Percentiles rank a stretch among this genome's conserved stretches.
Conservation (phyloP, 2,797 vertebrate species). For the Spinibarbus caldwelli region DNA sequence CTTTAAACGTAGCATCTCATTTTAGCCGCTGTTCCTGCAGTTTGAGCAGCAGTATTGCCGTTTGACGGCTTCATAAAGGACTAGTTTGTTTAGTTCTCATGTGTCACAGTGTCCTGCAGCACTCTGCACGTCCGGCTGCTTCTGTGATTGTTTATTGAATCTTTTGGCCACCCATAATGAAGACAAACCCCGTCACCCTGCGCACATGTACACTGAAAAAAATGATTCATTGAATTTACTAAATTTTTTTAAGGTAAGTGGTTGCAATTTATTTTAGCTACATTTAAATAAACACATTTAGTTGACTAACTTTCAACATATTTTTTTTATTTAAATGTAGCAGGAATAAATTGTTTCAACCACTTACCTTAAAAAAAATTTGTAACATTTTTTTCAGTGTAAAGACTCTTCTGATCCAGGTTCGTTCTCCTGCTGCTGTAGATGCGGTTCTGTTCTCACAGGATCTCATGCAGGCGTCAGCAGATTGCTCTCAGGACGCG, state of each 20-base stretch:
- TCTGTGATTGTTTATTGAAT: neutral
- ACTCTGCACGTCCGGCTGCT: neutral
- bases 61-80: neutral
- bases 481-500: neutral
- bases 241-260: too few species aligned
- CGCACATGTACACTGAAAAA: too few species aligned
- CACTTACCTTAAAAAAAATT: too few species aligned
- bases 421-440: neutral
- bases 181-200: neutral
- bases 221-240: too few species aligned
- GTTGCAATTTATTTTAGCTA: too few species aligned
- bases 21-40: neutral
- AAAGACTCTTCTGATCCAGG: neutral
- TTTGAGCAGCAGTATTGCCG: neutral
- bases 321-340: too few species aligned
- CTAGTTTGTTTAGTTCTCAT: neutral
- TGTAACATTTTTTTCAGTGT: too few species aligned
- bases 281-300: too few species aligned
- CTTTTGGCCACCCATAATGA: neutral
- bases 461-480: neutral
- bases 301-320: too few species aligned
- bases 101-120: neutral
- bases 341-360: too few species aligned
- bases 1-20: neutral
- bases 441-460: neutral